These are phyloP conservation scores for Psilanteris sp. DNA, from an alignment of 1,140 invertebrate genomes.

Conservation along the genomic window DNA sequence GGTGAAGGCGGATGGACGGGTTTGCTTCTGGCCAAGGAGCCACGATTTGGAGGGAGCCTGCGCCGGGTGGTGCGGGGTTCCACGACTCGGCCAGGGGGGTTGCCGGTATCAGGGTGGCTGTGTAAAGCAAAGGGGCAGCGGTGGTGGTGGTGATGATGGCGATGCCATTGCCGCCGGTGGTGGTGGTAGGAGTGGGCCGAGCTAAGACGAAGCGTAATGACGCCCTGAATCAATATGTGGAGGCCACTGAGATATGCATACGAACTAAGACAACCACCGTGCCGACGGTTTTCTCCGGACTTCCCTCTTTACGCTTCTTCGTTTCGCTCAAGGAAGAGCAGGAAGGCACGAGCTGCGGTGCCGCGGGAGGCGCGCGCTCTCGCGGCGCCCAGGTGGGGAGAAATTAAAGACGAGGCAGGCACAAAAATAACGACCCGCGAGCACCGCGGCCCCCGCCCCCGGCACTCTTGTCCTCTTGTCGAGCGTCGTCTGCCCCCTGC, in stretches of 20 bases:
- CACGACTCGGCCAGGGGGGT: slow-evolving; percentile 50
- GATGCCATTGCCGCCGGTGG: slow-evolving; percentile 57
- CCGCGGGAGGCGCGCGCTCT: slow-evolving; percentile 24
- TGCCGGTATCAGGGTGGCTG: slow-evolving; percentile 64
- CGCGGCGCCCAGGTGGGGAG: slow-evolving; percentile 54
- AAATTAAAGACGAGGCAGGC: slow-evolving; percentile 80
- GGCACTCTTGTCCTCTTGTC: slow-evolving; percentile 43
- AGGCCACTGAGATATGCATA: slow-evolving; percentile 77
- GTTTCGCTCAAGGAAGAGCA: slow-evolving; percentile 57
- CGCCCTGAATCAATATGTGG: slow-evolving; percentile 78
- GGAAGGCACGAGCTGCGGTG: slow-evolving; percentile 45
- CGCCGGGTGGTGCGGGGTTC: slow-evolving; percentile 39
- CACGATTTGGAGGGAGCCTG: slow-evolving; percentile 41
- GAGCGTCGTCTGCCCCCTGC: slow-evolving; percentile 7
- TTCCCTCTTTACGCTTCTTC: slow-evolving; percentile 59
- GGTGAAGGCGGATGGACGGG: slow-evolving; percentile 43
- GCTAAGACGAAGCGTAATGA: slow-evolving; percentile 77
- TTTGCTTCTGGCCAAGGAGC: slow-evolving; percentile 56
- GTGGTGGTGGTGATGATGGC: slow-evolving; percentile 64
- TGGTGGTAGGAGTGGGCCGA: slow-evolving; percentile 73
- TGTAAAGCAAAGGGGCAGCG: slow-evolving; percentile 61
- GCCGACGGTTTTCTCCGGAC: slow-evolving; percentile 68
- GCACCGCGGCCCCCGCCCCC: slow-evolving; percentile 60
- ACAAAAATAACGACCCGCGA: slow-evolving; percentile 80
- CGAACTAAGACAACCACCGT: slow-evolving; percentile 75